Evolutionary conservation across 2,113 vertebrate genomes (phyloP).

Genomic region (Istiophorus platypterus): DNA sequence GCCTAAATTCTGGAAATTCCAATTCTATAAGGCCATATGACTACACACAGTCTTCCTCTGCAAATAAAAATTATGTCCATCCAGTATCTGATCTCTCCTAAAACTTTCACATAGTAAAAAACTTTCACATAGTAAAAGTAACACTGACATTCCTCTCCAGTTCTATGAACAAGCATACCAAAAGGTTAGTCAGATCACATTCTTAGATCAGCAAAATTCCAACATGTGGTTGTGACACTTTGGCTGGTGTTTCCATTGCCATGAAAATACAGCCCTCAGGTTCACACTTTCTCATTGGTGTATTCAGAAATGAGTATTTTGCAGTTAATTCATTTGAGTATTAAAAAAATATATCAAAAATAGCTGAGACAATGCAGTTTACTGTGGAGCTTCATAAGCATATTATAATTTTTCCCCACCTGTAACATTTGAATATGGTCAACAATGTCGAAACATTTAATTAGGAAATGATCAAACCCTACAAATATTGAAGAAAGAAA

Average conservation of each 20-base stretch:
- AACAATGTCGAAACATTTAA: background rate
- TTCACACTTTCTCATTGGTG: background rate
- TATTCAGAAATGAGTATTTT: background rate
- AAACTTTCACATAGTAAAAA: too few relatives aligned
- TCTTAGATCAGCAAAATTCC: background rate
- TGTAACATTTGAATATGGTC: background rate
- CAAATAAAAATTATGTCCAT: too few relatives aligned
- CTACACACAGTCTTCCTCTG: too few relatives aligned
- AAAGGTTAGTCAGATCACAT: background rate
- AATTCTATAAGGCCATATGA: too few relatives aligned
- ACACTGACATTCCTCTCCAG: background rate
- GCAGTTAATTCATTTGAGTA: background rate
- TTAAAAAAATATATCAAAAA: background rate
- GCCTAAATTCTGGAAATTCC: too few relatives aligned
- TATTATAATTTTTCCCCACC: background rate
- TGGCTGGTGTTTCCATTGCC: background rate
- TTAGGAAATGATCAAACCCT: slow-evolving; percentile 6
- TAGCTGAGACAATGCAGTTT: background rate
- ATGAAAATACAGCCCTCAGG: background rate
- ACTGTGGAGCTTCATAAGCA: background rate
- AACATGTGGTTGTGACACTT: background rate
- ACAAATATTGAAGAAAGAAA: too few relatives aligned
- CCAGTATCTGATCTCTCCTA: too few relatives aligned
- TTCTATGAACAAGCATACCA: background rate
- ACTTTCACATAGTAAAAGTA: too few relatives aligned